Percentiles rank a stretch among this genome's conserved stretches.
Evolutionary conservation across 2,797 vertebrate species (phyloP).

Genomic region (Typhlichthys eigenmanni): DNA sequence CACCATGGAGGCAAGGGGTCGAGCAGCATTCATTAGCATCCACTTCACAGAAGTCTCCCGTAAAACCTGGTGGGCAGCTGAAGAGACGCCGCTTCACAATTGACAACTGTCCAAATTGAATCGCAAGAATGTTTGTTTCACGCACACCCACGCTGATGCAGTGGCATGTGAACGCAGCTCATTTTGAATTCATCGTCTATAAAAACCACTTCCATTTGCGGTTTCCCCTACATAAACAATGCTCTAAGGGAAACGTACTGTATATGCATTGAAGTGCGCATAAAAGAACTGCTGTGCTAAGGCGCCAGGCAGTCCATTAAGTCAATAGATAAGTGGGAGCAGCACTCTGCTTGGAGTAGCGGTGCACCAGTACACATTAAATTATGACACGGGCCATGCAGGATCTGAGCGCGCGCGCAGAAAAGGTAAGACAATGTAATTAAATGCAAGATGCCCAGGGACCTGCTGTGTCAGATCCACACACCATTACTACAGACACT

Average conservation of each 20-base stretch:
- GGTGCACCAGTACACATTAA: conserved; percentile 47
- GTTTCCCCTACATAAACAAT: no score
- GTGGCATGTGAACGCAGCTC: no score
- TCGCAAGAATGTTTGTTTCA: no score
- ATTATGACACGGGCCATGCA: conserved; percentile 51
- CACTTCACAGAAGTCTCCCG: conserved; percentile 84
- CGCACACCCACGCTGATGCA: no score
- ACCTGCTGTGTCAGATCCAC: conserved; percentile 72
- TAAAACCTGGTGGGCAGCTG: conserved; percentile 86
- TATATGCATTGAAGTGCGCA: conserved; percentile 46
- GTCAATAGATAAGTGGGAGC: conserved; percentile 41
- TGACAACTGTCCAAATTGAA: not conserved
- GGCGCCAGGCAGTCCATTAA: conserved; percentile 22
- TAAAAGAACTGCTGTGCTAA: conserved; percentile 19
- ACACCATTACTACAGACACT: conserved; percentile 52
- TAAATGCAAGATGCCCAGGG: conserved; percentile 75
- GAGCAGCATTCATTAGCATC: conserved; percentile 87
- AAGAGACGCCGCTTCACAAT: conserved; percentile 32
- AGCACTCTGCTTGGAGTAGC: conserved; percentile 34
- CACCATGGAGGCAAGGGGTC: conserved; percentile 80
- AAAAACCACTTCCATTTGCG: no score
- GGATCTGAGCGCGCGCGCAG: conserved; percentile 37
- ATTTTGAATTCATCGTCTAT: no score
- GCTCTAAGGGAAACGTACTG: conserved; percentile 17
- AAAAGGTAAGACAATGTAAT: conserved; percentile 75